Conservation (phyloP, 2,797 vertebrate genomes). For the Hypotaenidia philippensis region DNA sequence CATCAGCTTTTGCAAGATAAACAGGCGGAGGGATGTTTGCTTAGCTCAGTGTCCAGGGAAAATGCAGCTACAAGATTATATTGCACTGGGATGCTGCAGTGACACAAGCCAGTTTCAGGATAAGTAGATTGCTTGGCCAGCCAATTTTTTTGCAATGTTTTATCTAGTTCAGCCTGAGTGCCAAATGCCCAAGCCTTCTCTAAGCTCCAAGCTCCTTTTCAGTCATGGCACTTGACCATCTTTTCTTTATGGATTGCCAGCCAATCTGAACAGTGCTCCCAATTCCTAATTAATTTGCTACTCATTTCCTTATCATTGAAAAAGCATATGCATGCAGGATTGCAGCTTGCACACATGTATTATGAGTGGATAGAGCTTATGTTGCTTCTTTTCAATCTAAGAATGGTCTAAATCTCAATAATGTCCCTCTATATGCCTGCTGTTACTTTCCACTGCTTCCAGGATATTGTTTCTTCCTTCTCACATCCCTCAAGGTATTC, state of each 20-base stretch:
- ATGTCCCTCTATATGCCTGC: not conserved
- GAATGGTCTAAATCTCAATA: not conserved
- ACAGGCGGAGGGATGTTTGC: not conserved
- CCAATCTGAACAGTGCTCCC: not conserved
- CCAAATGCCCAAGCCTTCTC: not conserved
- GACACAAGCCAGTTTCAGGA: not conserved
- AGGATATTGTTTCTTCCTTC: not conserved
- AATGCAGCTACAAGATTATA: not conserved
- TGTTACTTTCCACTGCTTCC: not conserved
- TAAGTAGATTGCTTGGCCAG: not conserved
- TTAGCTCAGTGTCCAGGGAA: not conserved
- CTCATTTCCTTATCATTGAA: not conserved
- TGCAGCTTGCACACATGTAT: not conserved
- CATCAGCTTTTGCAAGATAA: not conserved
- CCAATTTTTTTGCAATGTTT: not conserved
- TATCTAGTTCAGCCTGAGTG: not conserved
- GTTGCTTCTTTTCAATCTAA: not conserved
- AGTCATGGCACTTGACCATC: not conserved
- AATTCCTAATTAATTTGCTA: slow-evolving; percentile 26
- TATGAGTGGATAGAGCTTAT: not conserved
- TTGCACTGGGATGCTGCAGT: not conserved
- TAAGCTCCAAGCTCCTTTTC: slow-evolving; percentile 1
- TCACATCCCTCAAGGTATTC: not conserved
- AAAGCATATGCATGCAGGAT: not conserved
- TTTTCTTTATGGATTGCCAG: slow-evolving; percentile 6